Percentiles rank a stretch among this genome's conserved stretches.
Conservation (phyloP, 2,797 vertebrate species). For the Sparus aurata region DNA sequence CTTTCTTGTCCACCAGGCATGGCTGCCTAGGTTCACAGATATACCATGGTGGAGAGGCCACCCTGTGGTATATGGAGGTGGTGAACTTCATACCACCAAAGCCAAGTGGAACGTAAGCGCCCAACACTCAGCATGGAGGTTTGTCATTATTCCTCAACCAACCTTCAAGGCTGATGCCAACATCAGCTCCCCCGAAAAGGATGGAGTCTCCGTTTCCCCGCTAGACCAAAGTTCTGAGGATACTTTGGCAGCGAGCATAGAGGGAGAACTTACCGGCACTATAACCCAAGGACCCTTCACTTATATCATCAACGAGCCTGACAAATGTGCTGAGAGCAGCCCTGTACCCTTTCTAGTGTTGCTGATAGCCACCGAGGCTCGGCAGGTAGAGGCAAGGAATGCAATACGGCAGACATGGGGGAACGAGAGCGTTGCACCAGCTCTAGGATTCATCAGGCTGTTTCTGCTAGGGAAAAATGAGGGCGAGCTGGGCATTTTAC, state of each 20-base stretch:
- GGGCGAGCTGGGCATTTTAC: constrained; percentile 77
- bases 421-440: constrained; percentile 89
- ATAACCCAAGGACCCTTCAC: constrained; percentile 86
- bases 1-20: constrained; percentile 90
- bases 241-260: constrained; percentile 82
- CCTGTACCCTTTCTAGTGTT: constrained; percentile 90
- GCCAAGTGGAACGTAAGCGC: constrained; percentile 86
- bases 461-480: constrained; percentile 91
- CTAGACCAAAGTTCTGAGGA: constrained; percentile 83
- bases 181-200: constrained; percentile 82
- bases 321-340: constrained; percentile 87
- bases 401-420: constrained; percentile 98
- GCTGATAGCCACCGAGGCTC: constrained; percentile 92
- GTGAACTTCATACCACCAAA: constrained; percentile 77
- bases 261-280: constrained; percentile 72
- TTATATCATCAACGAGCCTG: constrained; percentile 92
- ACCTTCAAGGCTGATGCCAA: constrained; percentile 79
- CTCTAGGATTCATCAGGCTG: constrained; percentile 87
- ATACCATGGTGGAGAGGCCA: constrained; percentile 83
- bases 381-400: constrained; percentile 91
- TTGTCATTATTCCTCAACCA: constrained; percentile 81
- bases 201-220: constrained; percentile 69
- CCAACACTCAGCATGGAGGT: constrained; percentile 84
- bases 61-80: constrained; percentile 85
- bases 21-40: constrained; percentile 85